phyloP scores from a whole-genome alignment of 2,888 invertebrate species.

The Nomada fucata region DNA sequence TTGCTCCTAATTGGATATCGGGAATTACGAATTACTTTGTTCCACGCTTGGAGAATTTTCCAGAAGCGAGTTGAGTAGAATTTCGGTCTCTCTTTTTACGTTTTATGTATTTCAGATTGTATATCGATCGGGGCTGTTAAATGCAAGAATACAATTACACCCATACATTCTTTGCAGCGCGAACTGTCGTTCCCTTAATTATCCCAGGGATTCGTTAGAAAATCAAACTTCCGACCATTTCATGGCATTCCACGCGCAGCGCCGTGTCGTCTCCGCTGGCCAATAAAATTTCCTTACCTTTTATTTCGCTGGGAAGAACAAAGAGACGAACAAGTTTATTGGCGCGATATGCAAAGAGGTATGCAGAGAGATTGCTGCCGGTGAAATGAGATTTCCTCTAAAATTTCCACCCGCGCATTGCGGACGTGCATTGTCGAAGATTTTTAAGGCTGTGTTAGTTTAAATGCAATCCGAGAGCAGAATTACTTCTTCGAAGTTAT shows the following conservation, averaged over 20 bases:
- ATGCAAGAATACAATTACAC: background rate
- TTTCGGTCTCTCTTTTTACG: no score
- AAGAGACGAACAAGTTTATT: conserved; percentile 52
- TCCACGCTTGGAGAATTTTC: no score
- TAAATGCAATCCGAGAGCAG: no score
- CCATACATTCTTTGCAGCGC: background rate
- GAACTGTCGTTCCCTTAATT: conserved; percentile 16
- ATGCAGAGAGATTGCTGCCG: conserved; percentile 26
- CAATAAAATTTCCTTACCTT: conserved; percentile 57
- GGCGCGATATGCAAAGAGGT: conserved; percentile 47
- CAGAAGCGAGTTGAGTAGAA: no score
- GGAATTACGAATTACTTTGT: no score
- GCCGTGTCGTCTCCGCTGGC: conserved; percentile 26
- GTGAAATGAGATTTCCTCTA: conserved; percentile 39
- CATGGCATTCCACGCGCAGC: conserved; percentile 29
- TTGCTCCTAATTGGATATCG: no score
- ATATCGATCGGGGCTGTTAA: background rate
- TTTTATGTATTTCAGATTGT: no score
- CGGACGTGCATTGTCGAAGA: conserved; percentile 13
- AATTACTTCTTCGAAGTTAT: background rate
- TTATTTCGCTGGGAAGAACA: conserved; percentile 40
- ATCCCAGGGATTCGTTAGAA: conserved; percentile 32
- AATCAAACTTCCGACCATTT: conserved; percentile 34
- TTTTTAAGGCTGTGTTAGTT: conserved; percentile 1
- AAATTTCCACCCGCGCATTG: conserved; percentile 24